Conservation (phyloP, 37 sponge, comb jelly and placozoan genomes). For the Haliclona indistincta region DNA sequence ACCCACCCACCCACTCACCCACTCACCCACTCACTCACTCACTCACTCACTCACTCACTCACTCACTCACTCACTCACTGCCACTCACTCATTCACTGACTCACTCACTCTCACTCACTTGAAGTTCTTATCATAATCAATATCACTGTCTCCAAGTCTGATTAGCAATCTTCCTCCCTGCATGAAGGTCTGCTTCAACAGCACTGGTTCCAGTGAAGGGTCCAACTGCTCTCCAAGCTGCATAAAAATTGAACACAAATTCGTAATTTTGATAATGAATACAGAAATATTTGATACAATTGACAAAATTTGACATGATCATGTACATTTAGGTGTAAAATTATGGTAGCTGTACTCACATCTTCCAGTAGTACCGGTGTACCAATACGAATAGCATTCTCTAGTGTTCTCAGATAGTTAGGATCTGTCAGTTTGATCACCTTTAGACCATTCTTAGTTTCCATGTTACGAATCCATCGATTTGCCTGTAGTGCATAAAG, state of each 20-base stretch:
- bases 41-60: neutral
- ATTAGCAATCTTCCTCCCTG: constrained; percentile 95
- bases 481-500: constrained; percentile 90
- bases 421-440: constrained; percentile 96
- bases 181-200: constrained; percentile 96
- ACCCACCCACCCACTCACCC: no score
- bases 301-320: neutral
- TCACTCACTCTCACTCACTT: constrained; percentile 32
- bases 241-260: neutral
- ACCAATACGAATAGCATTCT: constrained; percentile 98
- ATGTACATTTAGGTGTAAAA: neutral
- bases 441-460: constrained; percentile 92
- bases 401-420: constrained; percentile 96
- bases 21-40: no score
- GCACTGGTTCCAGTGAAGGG: constrained; percentile 96
- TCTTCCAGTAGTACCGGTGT: constrained; percentile 96
- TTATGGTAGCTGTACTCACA: constrained; percentile 14
- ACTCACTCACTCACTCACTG: constrained; percentile 14
- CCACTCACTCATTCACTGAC: no score
- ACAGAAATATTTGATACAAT: neutral
- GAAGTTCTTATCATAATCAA: constrained; percentile 99
- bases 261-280: neutral
- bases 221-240: constrained; percentile 93
- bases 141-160: constrained; percentile 96
- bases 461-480: constrained; percentile 92